Evolutionary conservation across 2,113 vertebrate genomes (phyloP).

Genomic region (Corvus hawaiiensis): DNA sequence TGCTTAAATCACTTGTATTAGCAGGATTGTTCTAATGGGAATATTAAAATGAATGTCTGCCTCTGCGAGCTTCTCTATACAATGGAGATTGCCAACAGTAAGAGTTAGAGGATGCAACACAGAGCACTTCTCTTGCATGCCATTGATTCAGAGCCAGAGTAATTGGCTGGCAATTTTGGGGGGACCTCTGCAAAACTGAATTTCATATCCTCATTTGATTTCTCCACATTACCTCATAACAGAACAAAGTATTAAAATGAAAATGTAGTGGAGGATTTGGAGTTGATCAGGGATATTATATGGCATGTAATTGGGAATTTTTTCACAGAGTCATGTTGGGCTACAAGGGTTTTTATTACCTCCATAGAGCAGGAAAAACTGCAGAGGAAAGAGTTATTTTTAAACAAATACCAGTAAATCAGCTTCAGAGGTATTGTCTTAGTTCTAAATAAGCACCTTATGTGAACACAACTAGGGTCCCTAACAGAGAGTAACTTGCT

Average conservation of each 20-base stretch:
- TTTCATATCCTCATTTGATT: background rate
- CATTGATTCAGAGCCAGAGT: background rate
- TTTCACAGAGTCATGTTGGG: background rate
- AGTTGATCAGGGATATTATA: background rate
- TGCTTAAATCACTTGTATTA: constrained; percentile 38
- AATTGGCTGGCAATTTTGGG: background rate
- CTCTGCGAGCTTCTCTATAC: background rate
- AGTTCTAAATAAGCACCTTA: background rate
- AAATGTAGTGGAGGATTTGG: background rate
- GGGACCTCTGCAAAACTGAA: background rate
- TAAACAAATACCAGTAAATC: background rate
- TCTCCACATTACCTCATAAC: background rate
- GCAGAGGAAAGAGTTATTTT: background rate
- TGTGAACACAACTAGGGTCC: background rate
- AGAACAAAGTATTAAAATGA: background rate
- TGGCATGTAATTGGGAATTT: background rate
- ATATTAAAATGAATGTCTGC: constrained; percentile 35
- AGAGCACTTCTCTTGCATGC: background rate
- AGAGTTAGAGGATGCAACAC: background rate
- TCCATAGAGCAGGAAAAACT: background rate
- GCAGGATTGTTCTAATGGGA: constrained; percentile 57
- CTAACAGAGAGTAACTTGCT: background rate
- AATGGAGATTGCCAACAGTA: background rate
- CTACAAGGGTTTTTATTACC: background rate
- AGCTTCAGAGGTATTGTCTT: background rate